Percentiles rank a stretch among this genome's conserved stretches.
Conservation (phyloP, 2,797 vertebrate species). For the Sparus aurata region DNA sequence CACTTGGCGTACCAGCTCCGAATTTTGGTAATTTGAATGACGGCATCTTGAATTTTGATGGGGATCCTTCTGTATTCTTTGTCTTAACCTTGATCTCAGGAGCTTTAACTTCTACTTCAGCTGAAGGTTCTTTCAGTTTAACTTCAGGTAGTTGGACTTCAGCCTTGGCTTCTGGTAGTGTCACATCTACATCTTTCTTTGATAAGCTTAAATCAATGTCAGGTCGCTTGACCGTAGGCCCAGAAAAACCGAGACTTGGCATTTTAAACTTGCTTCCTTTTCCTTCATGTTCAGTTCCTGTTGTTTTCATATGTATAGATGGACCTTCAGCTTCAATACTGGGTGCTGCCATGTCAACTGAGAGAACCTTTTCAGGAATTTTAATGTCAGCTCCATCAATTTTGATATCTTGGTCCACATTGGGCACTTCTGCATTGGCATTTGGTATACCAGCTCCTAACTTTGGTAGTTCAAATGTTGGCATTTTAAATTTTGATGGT, state of each 20-base stretch:
- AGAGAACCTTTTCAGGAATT: conserved; percentile 20
- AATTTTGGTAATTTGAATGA: conserved; percentile 13
- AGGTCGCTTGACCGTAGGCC: not conserved
- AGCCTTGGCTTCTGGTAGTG: conserved; percentile 36
- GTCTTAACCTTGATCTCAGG: not conserved
- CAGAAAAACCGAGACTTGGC: conserved; percentile 8
- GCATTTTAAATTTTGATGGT: conserved; percentile 68
- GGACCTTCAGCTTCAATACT: conserved; percentile 17
- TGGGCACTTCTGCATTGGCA: conserved; percentile 10
- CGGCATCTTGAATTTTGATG: conserved; percentile 13
- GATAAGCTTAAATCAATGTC: conserved; percentile 5
- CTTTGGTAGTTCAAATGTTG: conserved; percentile 81
- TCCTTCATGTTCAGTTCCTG: conserved; percentile 37
- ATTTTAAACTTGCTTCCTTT: conserved; percentile 49
- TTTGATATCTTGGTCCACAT: not conserved
- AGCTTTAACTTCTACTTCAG: not conserved
- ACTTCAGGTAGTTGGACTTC: not conserved
- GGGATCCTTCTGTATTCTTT: not conserved
- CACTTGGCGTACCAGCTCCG: not conserved
- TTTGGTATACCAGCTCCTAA: conserved; percentile 62
- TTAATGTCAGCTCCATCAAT: not conserved
- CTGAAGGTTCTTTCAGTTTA: not conserved
- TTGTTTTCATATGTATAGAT: conserved; percentile 31
- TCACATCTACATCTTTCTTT: conserved; percentile 26
- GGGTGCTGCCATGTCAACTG: conserved; percentile 7